A percentile compares a stretch with the other conserved stretches of the same genome.
Conservation (phyloP, 1,140 invertebrate genomes). For the Telenomus remus region DNA sequence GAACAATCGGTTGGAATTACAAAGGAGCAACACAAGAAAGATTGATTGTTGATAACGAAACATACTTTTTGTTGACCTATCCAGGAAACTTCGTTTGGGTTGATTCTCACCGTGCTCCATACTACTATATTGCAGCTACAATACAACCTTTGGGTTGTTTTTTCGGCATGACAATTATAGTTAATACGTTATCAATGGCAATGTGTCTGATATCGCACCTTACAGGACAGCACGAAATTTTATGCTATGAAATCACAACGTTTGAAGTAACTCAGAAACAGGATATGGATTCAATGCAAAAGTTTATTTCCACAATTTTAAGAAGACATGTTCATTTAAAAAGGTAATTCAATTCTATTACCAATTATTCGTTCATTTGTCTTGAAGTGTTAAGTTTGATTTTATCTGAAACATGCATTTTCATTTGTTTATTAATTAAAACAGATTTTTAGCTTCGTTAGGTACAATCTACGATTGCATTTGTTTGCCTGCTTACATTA, state of each 20-base stretch:
- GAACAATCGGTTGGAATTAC: conserved; percentile 2
- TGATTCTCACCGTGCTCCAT: conserved; percentile 9
- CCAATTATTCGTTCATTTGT: background rate
- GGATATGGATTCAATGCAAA: background rate
- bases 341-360: conserved; percentile 2
- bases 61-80: conserved; percentile 1
- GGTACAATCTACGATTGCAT: too few relatives aligned
- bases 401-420: too few relatives aligned
- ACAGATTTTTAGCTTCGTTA: too few relatives aligned
- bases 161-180: conserved; percentile 5
- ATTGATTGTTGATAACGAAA: conserved; percentile 12
- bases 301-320: background rate
- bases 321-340: conserved; percentile 22
- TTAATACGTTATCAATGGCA: conserved; percentile 1
- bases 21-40: background rate
- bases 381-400: too few relatives aligned
- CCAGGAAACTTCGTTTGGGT: conserved; percentile 6
- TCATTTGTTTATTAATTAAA: too few relatives aligned
- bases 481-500: too few relatives aligned
- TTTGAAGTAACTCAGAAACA: background rate
- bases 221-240: conserved; percentile 8
- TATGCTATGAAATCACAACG: background rate
- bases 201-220: conserved; percentile 6
- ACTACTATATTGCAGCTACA: conserved; percentile 5
- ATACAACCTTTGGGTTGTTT: conserved; percentile 12